Percentiles rank a stretch among this genome's conserved stretches.
These are phyloP conservation scores for Boloria euphrosyne DNA, from an alignment of 2,888 invertebrate genomes.

Conservation along the genomic window DNA sequence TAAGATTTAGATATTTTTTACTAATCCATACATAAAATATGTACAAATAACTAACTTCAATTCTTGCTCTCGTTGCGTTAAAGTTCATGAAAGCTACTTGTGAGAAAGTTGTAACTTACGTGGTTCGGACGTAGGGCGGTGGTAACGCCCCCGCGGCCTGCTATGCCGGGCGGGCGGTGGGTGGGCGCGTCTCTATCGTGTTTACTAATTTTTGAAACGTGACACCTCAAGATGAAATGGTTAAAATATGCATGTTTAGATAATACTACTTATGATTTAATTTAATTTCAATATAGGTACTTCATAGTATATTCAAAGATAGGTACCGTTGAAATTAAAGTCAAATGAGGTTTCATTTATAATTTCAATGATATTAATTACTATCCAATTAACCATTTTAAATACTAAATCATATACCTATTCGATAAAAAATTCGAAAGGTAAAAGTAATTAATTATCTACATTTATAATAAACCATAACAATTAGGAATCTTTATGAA, in stretches of 20 bases:
- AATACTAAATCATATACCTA: no score
- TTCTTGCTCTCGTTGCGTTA: not conserved
- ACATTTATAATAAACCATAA: no score
- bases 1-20: no score
- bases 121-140: constrained; percentile 72
- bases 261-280: not conserved
- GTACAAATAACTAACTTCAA: not conserved
- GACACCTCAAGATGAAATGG: constrained; percentile 41
- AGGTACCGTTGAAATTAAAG: no score
- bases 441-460: no score
- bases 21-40: not conserved
- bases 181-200: constrained; percentile 68
- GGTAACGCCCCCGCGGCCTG: constrained; percentile 74
- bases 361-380: no score
- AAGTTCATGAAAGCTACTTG: constrained; percentile 45
- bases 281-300: no score
- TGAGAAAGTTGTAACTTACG: constrained; percentile 59
- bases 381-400: no score
- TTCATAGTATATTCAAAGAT: not conserved
- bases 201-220: constrained; percentile 57
- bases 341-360: no score
- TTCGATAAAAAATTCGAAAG: no score
- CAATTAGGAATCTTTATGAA: no score
- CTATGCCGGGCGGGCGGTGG: constrained; percentile 76
- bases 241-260: constrained; percentile 19